Evolutionary conservation across 1,140 invertebrate species (phyloP), one percentile per base, ranked within the genome.

Genomic region (Cryptotermes secundus): DNA sequence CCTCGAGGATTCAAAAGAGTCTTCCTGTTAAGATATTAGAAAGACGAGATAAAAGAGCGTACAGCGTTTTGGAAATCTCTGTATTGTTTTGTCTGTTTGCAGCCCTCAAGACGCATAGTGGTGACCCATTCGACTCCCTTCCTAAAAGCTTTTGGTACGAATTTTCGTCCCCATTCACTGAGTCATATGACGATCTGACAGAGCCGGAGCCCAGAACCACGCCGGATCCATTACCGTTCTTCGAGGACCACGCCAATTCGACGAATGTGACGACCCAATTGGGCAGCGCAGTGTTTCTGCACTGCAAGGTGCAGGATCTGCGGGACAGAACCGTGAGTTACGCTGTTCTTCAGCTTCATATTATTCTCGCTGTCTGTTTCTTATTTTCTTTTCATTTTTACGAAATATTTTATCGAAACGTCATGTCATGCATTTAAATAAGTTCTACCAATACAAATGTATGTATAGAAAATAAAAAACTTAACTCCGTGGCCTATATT

Each of bases 251-350:
- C 42, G 88, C 90, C 26, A 89, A 88, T 79, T 80, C 88, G 34
- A 91, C 92, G 79, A 95, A 94, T 87, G 92, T 95, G 86, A 94
- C 94, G 4, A 93, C 93, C 0, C 94, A 95, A 87, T 88, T 95
- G 7, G 93, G 94, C 0, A 92, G 91, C 35, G 91, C 92, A 45
- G 93, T 93, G 2, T 92, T 93, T 87, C 88, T 95, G 83, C 94
- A 95, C 86, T 95, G 94, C 87, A 90, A 92, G 86, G 93, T 95
- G 16, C 94, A 95, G 87, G 93, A 95, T 86, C 91, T 95, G 42
- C 92, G 93, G 35, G 94, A 95, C 85, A 94, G 95, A 90, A 95
- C 93, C 89, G 93, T 94, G 87, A 89, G 91, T 89, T 3, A 16
- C n/a, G n/a, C n/a, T n/a, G n/a, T n/a, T n/a, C n/a, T n/a, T n/a